Percentiles rank a stretch among this genome's conserved stretches.
Evolutionary conservation across 2,113 vertebrate genomes (phyloP).

Genomic region (Trematomus loennbergii): DNA sequence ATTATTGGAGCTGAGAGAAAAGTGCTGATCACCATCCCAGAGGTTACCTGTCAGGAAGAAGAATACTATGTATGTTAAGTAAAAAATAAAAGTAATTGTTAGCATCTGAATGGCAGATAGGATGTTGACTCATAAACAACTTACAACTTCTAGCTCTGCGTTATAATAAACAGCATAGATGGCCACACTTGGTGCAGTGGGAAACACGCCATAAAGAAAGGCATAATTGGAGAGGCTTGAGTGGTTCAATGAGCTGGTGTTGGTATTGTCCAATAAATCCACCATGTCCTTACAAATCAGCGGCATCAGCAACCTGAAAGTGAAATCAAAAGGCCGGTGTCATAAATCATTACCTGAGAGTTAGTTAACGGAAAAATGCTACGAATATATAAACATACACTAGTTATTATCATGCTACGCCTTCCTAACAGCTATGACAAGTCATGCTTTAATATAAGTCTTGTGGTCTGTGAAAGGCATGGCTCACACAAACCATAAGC

Average conservation of each 20-base stretch:
- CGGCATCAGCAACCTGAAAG: conserved; percentile 91
- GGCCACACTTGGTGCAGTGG: conserved; percentile 95
- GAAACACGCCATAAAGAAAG: conserved; percentile 96
- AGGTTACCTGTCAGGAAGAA: conserved; percentile 87
- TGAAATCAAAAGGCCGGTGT: conserved; percentile 28
- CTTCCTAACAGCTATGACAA: conserved; percentile 1
- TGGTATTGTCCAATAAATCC: conserved; percentile 89
- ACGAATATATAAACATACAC: conserved; percentile 7
- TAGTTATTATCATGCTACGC: not conserved
- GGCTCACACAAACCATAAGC: conserved; percentile 50
- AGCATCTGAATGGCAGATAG: not conserved
- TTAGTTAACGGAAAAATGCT: conserved; percentile 8
- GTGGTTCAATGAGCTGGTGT: conserved; percentile 86
- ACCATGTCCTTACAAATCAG: conserved; percentile 97
- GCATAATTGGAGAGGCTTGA: conserved; percentile 97
- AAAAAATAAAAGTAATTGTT: not conserved
- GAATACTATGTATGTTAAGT: not conserved
- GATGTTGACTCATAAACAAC: conserved; percentile 63
- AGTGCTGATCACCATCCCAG: conserved; percentile 97
- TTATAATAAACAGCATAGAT: conserved; percentile 98
- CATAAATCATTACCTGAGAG: not conserved
- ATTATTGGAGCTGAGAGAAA: conserved; percentile 98
- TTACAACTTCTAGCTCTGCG: conserved; percentile 96
- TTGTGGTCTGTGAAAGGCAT: conserved; percentile 40
- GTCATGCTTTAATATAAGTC: conserved; percentile 27